Base-by-base conservation (phyloP, 2,113 vertebrate genomes). In the Equus przewalskii region DNA sequence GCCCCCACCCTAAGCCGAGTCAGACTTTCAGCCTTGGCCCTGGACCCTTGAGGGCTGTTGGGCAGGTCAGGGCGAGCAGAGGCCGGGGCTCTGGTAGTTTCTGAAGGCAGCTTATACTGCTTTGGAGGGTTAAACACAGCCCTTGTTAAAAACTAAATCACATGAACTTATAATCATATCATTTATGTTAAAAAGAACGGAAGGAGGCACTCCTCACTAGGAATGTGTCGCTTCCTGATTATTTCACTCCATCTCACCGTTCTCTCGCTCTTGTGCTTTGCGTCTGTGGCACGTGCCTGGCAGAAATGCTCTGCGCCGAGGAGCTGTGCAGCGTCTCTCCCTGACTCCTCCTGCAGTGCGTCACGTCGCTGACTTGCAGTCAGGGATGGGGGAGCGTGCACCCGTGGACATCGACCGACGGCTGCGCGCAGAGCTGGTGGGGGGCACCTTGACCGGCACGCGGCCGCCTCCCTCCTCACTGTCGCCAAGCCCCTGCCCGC, bases 81-180 rank as follows among this genome's bases (percentile, higher is more conserved):
- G 62, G 67, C 41, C 7, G 0, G 58, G 10, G 2, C 1, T 24
- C 58, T 11, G 0, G 24, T 1, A 4, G 7, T 14, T 3, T 1
- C 78, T 18, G 49, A 44, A 60, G 36, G 19, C 70, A 5, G 15
- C 44, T 30, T 1, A 6, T 13, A 30, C 14, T 24, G 0, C 65
- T 56, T n/a, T 0, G 8, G 36, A 80, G 21, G n/a, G 73, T 24
- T 82, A 15, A 30, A 19, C 9, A 64, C 7, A 30, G 73, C 54
- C 44, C 58, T 62, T 51, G 30, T 13, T 51, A n/a, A 33, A 70
- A 26, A 22, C 1, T 9, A 44, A 36, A 82, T 33, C 51, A 15
- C 5, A 3, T 1, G 21, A 16, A 46, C 22, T 22, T 46, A 12
- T 46, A n/a, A 6, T 54, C 10, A 51, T 15, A 14, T 28, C 5